Evolutionary conservation across 2,888 invertebrate genomes (phyloP).

Genomic region (Odontocolon sp.): DNA sequence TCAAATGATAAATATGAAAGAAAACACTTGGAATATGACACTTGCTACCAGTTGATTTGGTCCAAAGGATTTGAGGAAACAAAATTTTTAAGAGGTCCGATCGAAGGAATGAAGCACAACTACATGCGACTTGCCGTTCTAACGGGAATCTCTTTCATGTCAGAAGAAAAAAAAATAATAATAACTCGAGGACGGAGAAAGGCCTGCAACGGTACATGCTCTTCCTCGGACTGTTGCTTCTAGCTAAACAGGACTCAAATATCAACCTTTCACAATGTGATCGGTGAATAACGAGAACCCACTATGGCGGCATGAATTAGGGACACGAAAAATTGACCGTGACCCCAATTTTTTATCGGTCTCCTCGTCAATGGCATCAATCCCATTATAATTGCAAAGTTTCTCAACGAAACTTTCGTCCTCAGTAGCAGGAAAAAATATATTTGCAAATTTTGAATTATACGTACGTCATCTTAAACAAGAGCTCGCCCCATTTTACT

Average conservation of each 20-base stretch:
- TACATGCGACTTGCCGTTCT: constrained; percentile 45
- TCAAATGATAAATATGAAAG: no score
- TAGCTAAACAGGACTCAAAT: not conserved
- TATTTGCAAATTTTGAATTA: no score
- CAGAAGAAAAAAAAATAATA: constrained; percentile 23
- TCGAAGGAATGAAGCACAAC: constrained; percentile 50
- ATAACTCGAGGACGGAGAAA: constrained; percentile 47
- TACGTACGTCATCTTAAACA: no score
- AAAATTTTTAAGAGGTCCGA: no score
- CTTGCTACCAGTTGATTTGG: no score
- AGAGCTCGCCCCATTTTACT: no score
- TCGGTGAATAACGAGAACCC: constrained; percentile 13
- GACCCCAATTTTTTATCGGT: not conserved
- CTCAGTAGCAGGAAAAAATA: no score
- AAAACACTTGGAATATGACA: no score
- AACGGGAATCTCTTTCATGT: constrained; percentile 44
- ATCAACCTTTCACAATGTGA: constrained; percentile 33
- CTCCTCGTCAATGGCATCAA: not conserved
- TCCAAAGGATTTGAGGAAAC: no score
- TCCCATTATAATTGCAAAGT: not conserved
- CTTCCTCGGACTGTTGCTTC: constrained; percentile 19
- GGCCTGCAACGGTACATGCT: constrained; percentile 55
- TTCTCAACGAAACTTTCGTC: no score
- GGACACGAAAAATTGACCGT: constrained; percentile 4
- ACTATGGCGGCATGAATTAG: not conserved